These are phyloP conservation scores for Myrmecophaga tridactyla DNA, from an alignment of 2,113 vertebrate species.

Conservation along the genomic window DNA sequence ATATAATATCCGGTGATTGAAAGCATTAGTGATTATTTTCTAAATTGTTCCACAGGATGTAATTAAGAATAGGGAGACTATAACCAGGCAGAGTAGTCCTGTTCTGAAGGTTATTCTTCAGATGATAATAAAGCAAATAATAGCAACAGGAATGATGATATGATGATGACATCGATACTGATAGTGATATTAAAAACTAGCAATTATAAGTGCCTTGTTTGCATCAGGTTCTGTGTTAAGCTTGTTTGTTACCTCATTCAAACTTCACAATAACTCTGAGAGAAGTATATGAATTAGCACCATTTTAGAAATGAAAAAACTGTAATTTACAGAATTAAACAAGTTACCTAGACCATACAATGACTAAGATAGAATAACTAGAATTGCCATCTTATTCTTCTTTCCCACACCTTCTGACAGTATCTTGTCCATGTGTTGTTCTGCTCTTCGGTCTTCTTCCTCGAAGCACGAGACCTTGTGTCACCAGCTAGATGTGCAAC, in stretches of 20 bases:
- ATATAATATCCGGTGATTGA: neutral
- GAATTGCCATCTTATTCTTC: neutral
- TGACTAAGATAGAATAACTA: neutral
- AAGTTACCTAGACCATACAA: neutral
- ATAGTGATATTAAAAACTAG: neutral
- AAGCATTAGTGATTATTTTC: neutral
- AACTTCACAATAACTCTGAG: neutral
- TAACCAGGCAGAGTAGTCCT: neutral
- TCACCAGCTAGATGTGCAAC: neutral
- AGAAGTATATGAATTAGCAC: neutral
- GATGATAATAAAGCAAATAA: neutral
- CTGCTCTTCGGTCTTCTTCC: neutral
- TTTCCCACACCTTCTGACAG: neutral
- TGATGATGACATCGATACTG: neutral
- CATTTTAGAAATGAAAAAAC: neutral
- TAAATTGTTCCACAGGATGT: neutral
- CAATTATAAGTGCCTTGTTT: neutral
- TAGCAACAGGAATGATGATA: neutral
- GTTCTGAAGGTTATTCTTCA: neutral
- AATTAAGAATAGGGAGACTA: neutral
- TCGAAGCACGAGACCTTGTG: neutral
- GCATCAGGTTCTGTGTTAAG: neutral
- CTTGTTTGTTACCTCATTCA: neutral
- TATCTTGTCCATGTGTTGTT: neutral
- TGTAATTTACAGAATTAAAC: neutral